Conservation (phyloP, 2,797 vertebrate genomes). For the Karalla daura region DNA sequence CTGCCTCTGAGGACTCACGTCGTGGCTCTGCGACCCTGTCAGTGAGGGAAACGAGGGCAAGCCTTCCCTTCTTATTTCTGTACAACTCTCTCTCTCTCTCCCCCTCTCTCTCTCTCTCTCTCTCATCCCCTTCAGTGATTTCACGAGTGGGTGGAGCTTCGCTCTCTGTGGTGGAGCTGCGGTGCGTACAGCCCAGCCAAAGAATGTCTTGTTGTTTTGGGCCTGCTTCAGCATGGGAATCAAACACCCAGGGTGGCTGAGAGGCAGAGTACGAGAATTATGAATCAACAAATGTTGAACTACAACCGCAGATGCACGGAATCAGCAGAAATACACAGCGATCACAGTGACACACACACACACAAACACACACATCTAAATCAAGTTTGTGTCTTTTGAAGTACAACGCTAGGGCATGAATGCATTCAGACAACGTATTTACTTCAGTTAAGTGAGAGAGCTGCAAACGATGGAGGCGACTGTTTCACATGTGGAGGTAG, state of each 20-base stretch:
- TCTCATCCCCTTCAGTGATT: slow-evolving; percentile 68
- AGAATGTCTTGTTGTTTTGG: slow-evolving; percentile 81
- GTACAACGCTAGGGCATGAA: not conserved
- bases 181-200: slow-evolving; percentile 74
- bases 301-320: not conserved
- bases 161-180: slow-evolving; percentile 63
- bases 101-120: slow-evolving; percentile 51
- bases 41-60: slow-evolving; percentile 41
- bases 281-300: slow-evolving; percentile 44
- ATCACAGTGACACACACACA: not conserved
- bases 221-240: slow-evolving; percentile 67
- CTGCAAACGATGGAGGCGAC: slow-evolving; percentile 38
- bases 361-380: too few relatives aligned
- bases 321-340: not conserved
- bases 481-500: slow-evolving; percentile 61
- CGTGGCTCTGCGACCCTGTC: slow-evolving; percentile 28
- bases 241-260: slow-evolving; percentile 56
- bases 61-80: slow-evolving; percentile 45
- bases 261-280: slow-evolving; percentile 26
- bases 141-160: slow-evolving; percentile 71
- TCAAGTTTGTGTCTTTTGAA: not conserved
- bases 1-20: slow-evolving; percentile 13
- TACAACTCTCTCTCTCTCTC: slow-evolving; percentile 52
- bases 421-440: not conserved
- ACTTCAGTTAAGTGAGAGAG: not conserved